These are phyloP conservation scores for Apamea sordens DNA, from an alignment of 2,888 invertebrate species.

Conservation along the genomic window DNA sequence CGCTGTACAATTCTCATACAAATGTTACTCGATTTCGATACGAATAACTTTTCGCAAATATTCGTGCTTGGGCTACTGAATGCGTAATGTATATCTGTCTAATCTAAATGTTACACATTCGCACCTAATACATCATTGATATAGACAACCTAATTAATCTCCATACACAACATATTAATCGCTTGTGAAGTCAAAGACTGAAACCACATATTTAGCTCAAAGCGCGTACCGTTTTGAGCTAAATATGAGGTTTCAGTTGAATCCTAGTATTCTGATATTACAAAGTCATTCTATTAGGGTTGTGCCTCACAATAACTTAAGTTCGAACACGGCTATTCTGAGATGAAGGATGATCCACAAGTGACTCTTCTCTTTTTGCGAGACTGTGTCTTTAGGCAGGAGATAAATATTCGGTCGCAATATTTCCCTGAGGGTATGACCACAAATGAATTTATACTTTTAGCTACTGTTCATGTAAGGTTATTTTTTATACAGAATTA, in stretches of 20 bases:
- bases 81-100: not conserved
- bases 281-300: not conserved
- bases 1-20: too few relatives aligned
- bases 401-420: not conserved
- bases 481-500: not conserved
- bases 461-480: not conserved
- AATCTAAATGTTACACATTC: not conserved
- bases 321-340: not conserved
- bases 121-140: not conserved
- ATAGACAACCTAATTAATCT: not conserved
- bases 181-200: not conserved
- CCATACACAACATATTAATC: not conserved
- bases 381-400: not conserved
- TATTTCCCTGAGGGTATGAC: not conserved
- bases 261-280: not conserved
- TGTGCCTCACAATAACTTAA: not conserved
- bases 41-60: too few relatives aligned
- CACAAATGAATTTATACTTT: not conserved
- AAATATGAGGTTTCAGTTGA: not conserved
- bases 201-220: too few relatives aligned
- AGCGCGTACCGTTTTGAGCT: not conserved
- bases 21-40: too few relatives aligned
- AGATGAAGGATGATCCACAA: not conserved
- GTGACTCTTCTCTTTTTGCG: not conserved
- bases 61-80: too few relatives aligned